A percentile compares a stretch with the other conserved stretches of the same genome.
These are phyloP conservation scores for Numenius arquata DNA, from an alignment of 2,113 vertebrate genomes.

Conservation along the genomic window DNA sequence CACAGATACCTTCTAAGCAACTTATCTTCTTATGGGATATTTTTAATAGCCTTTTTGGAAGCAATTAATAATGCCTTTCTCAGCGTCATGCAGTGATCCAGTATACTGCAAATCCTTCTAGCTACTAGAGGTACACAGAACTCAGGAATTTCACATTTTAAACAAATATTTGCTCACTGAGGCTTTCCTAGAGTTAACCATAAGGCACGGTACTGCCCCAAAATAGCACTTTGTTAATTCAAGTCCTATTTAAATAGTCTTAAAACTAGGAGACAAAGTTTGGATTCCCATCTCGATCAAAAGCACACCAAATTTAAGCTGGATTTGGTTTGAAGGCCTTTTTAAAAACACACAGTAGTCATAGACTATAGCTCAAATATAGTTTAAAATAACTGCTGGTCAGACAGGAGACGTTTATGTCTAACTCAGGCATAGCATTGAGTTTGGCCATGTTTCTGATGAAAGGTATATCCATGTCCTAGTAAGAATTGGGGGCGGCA, in stretches of 20 bases:
- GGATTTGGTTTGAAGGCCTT: background rate
- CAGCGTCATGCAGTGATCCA: background rate
- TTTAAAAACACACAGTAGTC: background rate
- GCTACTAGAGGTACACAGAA: background rate
- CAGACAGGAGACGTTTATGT: background rate
- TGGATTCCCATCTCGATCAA: background rate
- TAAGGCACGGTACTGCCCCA: background rate
- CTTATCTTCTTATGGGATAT: constrained; percentile 49
- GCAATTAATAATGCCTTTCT: constrained; percentile 47
- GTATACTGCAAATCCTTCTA: background rate
- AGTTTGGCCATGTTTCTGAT: background rate
- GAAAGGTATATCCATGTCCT: background rate
- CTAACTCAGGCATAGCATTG: background rate
- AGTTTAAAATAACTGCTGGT: background rate
- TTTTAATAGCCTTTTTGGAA: constrained; percentile 57
- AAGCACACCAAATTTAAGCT: background rate
- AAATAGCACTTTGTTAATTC: background rate
- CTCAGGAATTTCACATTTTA: background rate
- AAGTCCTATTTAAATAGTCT: background rate
- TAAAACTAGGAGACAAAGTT: background rate
- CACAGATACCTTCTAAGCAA: constrained; percentile 44
- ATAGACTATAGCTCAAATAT: background rate
- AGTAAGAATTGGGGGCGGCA: rapidly evolving
- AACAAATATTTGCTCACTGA: constrained; percentile 20
- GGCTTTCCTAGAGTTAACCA: background rate